Percentiles rank a stretch among this genome's conserved stretches.
Conservation (phyloP, 2,113 vertebrate species). For the Cacatua alba region DNA sequence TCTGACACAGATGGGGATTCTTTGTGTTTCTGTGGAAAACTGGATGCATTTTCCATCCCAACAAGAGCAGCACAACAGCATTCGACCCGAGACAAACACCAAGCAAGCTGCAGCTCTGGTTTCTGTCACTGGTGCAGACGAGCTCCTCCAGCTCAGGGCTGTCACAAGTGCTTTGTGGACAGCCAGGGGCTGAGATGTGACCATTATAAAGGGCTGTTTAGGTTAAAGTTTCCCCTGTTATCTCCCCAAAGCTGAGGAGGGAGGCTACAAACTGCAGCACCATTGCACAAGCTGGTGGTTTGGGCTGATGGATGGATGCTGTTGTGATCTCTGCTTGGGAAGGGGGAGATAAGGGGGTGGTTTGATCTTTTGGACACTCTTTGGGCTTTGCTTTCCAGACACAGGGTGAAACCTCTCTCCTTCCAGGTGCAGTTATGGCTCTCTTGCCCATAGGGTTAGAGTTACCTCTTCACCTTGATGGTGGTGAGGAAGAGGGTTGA, state of each 20-base stretch:
- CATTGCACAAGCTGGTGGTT: not conserved
- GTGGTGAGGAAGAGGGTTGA: not conserved
- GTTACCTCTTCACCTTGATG: not conserved
- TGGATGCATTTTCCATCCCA: not conserved
- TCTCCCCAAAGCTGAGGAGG: not conserved
- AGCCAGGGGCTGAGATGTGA: rapidly evolving
- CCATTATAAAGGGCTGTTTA: not conserved
- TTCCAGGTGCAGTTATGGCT: not conserved
- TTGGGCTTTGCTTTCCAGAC: not conserved
- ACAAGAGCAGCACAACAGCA: not conserved
- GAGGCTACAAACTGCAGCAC: not conserved
- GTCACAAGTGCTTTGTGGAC: rapidly evolving
- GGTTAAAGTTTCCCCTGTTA: not conserved
- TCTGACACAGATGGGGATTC: conserved; percentile 47
- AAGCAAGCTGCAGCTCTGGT: rapidly evolving
- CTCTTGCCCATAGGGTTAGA: not conserved
- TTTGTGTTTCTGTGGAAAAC: conserved; percentile 45
- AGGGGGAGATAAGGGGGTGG: not conserved
- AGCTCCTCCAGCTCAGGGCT: not conserved
- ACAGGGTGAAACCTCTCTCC: not conserved
- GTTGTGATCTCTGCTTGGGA: rapidly evolving
- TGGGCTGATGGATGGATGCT: not conserved
- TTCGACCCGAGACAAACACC: not conserved
- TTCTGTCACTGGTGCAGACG: rapidly evolving
- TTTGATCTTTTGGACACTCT: not conserved